Evolutionary conservation across 2,888 invertebrate species (phyloP), one percentile per base, ranked within the genome.

Genomic region (Elegia similella): DNA sequence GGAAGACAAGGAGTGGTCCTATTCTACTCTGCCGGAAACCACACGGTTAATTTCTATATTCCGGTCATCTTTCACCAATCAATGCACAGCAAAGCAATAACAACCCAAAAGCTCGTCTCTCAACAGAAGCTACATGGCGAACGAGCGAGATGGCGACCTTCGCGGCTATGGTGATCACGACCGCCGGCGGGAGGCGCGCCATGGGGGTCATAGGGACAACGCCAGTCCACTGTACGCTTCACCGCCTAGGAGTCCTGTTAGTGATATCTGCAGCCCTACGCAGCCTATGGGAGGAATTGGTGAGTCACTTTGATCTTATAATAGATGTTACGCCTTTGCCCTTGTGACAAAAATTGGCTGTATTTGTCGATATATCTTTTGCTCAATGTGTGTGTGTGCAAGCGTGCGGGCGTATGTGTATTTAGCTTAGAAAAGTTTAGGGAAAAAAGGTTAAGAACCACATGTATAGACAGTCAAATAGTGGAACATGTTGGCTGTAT

Each of bases 141-240:
- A 86, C 69, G 88, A 88, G 66, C 73, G 82, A 0, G 90, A 89
- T 68, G 75, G 76, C 0, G 88, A 88, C 44, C 67, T 88, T 0
- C 78, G 79, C 1, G 80, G 80, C 7, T 84, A 80, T 69, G 76
- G 81, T 46, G 82, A 76, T 64, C 60, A 77, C n/a, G 83, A 83
- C 70, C 68, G 82, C 15, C 57, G 76, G 3, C 76, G 97, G 95
- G 84, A 96, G 94, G 83, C 94, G 94, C 78, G 94, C 92, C 65
- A 92, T 68, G 80, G 74, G 59, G 72, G 64, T 68, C 70, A 71
- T 60, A 66, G 79, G 34, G 85, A 80, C 32, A 78, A 77, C 73
- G 82, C 89, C 73, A 93, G 93, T 17, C 97, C 97, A 6, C 92
- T 96, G 52, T 96, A 96, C 80, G 95, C 96, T 13, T 96, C 96